Conservation (phyloP, 2,888 invertebrate species). For the Drosophila yooni region DNA sequence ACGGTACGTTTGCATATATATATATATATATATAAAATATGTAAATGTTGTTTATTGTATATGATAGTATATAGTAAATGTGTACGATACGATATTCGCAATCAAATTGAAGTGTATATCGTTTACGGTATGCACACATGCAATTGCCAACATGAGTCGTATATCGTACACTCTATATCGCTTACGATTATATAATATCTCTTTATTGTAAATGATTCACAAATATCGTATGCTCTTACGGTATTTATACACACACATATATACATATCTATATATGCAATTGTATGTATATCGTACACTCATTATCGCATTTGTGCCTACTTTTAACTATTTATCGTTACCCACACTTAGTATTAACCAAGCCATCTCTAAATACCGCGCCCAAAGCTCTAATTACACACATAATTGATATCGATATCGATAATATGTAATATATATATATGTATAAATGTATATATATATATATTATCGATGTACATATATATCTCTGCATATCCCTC, state of each 20-base stretch:
- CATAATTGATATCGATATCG: background rate
- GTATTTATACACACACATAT: background rate
- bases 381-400: conserved; percentile 2
- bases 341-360: conserved; percentile 62
- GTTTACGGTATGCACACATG: conserved; percentile 6
- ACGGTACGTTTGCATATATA: background rate
- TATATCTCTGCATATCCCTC: background rate
- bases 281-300: conserved; percentile 3
- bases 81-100: background rate
- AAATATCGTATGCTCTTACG: conserved; percentile 2
- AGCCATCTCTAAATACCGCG: conserved; percentile 3
- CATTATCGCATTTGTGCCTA: conserved; percentile 33
- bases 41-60: background rate
- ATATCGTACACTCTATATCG: conserved; percentile 8
- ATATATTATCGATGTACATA: background rate
- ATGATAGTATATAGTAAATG: conserved; percentile 1
- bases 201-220: background rate
- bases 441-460: background rate
- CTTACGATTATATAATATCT: background rate
- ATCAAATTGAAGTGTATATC: conserved; percentile 4
- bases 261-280: background rate
- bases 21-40: background rate
- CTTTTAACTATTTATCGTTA: conserved; percentile 59
- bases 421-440: background rate
- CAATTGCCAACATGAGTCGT: background rate